These are phyloP conservation scores for Pemphredon lugubris DNA, from an alignment of 2,888 invertebrate genomes.

Conservation along the genomic window DNA sequence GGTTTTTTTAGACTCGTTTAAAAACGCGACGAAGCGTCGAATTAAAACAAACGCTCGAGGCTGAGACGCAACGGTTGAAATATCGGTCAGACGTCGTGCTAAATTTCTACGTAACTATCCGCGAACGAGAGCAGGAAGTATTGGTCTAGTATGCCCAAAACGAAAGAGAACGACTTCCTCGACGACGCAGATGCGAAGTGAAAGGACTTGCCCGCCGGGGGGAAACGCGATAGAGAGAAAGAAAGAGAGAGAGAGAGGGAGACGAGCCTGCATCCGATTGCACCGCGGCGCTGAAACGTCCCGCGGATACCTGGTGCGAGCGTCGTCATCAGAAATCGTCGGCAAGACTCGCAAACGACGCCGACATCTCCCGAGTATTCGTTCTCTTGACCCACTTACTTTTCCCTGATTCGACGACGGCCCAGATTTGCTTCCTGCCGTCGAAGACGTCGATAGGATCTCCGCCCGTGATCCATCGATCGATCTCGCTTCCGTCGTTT, in stretches of 20 bases:
- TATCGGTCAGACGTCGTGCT: conserved; percentile 54
- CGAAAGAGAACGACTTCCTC: conserved; percentile 33
- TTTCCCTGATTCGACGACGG: conserved; percentile 70
- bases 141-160: background rate
- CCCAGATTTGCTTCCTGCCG: conserved; percentile 74
- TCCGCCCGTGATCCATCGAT: no score
- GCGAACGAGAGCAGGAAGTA: conserved; percentile 12
- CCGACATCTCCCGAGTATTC: conserved; percentile 56
- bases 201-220: conserved; percentile 46
- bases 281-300: no score
- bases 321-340: conserved; percentile 38
- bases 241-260: no score
- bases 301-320: conserved; percentile 15
- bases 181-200: conserved; percentile 34
- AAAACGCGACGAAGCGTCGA: conserved; percentile 2
- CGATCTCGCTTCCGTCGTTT: background rate
- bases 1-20: no score
- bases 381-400: conserved; percentile 76
- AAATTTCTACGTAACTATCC: conserved; percentile 43
- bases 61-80: conserved; percentile 15
- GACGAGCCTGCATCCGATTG: conserved; percentile 13
- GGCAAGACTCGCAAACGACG: conserved; percentile 40
- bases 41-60: conserved; percentile 29
- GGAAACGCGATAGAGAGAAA: conserved; percentile 19
- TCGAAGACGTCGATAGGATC: conserved; percentile 44